Base-by-base conservation (phyloP, 2,797 vertebrate species). In the Sebastes minor region DNA sequence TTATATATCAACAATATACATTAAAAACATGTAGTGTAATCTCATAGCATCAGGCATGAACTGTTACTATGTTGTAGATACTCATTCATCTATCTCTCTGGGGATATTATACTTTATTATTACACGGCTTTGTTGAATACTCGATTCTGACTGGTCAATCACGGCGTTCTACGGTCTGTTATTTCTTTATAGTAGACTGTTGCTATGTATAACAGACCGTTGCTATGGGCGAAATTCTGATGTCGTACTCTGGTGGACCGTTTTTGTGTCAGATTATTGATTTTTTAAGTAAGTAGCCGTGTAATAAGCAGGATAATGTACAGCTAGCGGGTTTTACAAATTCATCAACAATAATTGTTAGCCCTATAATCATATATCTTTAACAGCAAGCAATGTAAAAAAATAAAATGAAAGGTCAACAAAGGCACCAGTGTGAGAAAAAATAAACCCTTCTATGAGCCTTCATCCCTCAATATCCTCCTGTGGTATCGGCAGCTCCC, bases 401-500 rank as follows among this genome's bases (percentile, higher is more conserved):
- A 9, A 46, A 52, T 0, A 30, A 22, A 59, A 49, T 12, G 27
- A 32, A 60, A 13, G 35, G 23, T 22, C 20, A 20, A 13, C 10
- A 33, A 35, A 28, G 18, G 33, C 28, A 74, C 18, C 1, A 57
- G 28, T 8, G 2, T 10, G 8, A 74, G 14, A 69, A 62, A 69
- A 69, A 68, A 60, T 0, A 35, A 75, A 38, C 3, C 9, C 3
- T 22, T 4, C 18, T 33, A 4, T 20, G 23, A 78, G 2, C 14
- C 22, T 46, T 90, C 55, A 83, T 23, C 7, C 32, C 30, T 85
- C 32, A 7, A 13, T 2, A 38, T 52, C 74, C 42, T 81, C 53
- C 12, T 81, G 73, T 8, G 62, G 70, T n/a, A 92, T 77, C 0
- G 93, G 93, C 42, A 95, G 55, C 71, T 95, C 94, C 11, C 94